Base-by-base conservation (phyloP, 2,113 vertebrate genomes). In the Egretta garzetta region DNA sequence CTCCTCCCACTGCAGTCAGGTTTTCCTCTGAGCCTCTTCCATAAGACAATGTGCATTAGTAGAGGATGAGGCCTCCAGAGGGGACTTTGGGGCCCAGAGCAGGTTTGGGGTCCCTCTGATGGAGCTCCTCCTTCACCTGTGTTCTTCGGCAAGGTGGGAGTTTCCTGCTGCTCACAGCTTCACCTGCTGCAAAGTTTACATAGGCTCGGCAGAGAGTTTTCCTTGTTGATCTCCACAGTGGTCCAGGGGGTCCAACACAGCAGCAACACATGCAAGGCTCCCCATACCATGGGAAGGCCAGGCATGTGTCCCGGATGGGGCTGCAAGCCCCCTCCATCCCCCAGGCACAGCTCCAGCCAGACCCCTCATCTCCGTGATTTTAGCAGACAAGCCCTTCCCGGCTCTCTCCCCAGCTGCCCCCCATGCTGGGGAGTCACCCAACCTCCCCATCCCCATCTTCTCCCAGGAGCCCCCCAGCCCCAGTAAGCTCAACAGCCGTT, bases 271-370 rank as follows among this genome's bases (percentile, higher is more conserved):
- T 2, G 0, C 1, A 24, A 32, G 3, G 1, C 11, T 90, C 18
- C 32, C 16, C 0, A 0, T 74, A 45, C 47, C 74, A 59, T 17
- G 0, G 0, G 33, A 27, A 50, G 66, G 82, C 68, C 32, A 71
- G 26, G 28, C 10, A 23, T 0, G 0, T 53, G 37, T 32, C 53
- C n/a, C 9, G 6, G 7, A 55, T 0, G 0, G 32, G 33, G 35
- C 49, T 68, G 49, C 6, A 6, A 66, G 63, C 12, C 32, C 70
- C 15, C 32, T 49, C 24, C 28, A 30, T n/a, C 9, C 43, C 58
- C 28, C 45, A 58, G 39, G 23, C 55, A 35, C 39, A 43, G 66
- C 62, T 66, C 84, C 47, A 55, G 43, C 13, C 70, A 68, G 33
- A 47, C 8, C 17, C 4, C 14, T 49, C 37, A 23, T 15, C 37